Conservation (phyloP, 37 sponge, comb jelly and placozoan genomes). For the Petrosia ficiformis region DNA sequence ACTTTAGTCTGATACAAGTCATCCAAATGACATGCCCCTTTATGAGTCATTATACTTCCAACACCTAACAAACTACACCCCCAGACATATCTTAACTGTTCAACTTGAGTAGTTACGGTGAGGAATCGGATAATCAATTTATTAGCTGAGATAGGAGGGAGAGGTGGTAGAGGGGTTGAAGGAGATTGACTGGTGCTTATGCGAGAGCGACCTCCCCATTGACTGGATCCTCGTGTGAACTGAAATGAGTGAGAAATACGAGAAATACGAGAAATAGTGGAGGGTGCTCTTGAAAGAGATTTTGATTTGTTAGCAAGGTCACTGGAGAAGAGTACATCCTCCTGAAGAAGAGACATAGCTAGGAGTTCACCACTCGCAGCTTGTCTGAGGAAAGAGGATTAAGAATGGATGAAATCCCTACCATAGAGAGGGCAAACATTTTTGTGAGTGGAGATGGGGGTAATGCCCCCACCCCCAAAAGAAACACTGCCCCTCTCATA, state of each 20-base stretch:
- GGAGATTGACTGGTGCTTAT: not conserved
- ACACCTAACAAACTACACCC: slow-evolving; percentile 19
- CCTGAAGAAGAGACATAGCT: slow-evolving; percentile 48
- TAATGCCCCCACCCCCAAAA: no score
- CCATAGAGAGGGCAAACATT: not conserved
- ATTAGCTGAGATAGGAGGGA: slow-evolving; percentile 9
- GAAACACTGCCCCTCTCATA: no score
- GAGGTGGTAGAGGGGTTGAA: not conserved
- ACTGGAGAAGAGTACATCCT: slow-evolving; percentile 41
- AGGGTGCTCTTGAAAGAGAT: not conserved
- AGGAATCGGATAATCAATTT: slow-evolving; percentile 27
- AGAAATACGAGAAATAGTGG: not conserved
- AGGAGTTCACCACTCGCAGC: slow-evolving; percentile 53
- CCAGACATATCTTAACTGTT: slow-evolving; percentile 45
- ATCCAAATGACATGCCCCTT: slow-evolving; percentile 17
- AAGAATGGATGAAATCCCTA: slow-evolving; percentile 9
- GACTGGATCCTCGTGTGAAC: slow-evolving; percentile 3
- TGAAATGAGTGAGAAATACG: not conserved
- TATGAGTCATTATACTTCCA: not conserved
- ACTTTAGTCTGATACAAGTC: slow-evolving; percentile 40
- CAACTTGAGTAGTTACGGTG: slow-evolving; percentile 27
- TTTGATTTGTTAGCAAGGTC: not conserved
- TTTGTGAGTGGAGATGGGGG: not conserved
- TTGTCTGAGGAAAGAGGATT: slow-evolving; percentile 9
- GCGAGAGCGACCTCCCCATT: not conserved